A percentile compares a stretch with the other conserved stretches of the same genome.
Conservation (phyloP, 2,113 vertebrate genomes). For the Sinocyclocheilus grahami region DNA sequence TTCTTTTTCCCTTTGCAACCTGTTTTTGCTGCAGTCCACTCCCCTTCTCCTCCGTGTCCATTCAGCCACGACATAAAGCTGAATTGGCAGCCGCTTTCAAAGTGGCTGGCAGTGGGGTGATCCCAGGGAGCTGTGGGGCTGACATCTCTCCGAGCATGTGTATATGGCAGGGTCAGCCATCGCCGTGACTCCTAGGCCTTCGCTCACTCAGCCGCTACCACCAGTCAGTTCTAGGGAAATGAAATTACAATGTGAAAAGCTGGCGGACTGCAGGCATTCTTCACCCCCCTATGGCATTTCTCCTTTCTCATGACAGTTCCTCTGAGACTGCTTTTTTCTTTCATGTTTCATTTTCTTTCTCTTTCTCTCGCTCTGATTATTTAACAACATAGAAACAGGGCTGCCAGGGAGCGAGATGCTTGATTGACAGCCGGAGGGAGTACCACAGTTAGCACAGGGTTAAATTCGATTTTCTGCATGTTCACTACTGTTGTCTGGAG, state of each 20-base stretch:
- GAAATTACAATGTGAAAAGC: slow-evolving; percentile 88
- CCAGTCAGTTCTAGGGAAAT: slow-evolving; percentile 81
- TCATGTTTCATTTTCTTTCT: slow-evolving; percentile 55
- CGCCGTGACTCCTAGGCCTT: slow-evolving; percentile 81
- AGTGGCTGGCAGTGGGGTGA: slow-evolving; percentile 84
- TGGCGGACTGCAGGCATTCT: slow-evolving; percentile 79
- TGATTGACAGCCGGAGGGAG: slow-evolving; percentile 69
- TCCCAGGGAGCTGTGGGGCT: slow-evolving; percentile 83
- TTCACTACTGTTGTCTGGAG: slow-evolving; percentile 70
- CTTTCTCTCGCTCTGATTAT: slow-evolving; percentile 76
- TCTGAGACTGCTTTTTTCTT: slow-evolving; percentile 72
- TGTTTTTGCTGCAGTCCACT: slow-evolving; percentile 85
- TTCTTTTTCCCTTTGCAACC: slow-evolving; percentile 85
- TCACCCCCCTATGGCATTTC: slow-evolving; percentile 62
- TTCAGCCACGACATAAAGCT: slow-evolving; percentile 89
- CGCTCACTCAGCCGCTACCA: slow-evolving; percentile 79
- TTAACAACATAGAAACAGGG: slow-evolving; percentile 74
- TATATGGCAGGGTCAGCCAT: slow-evolving; percentile 82
- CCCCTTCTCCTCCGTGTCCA: slow-evolving; percentile 82
- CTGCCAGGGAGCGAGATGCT: slow-evolving; percentile 74
- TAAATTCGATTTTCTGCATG: slow-evolving; percentile 81
- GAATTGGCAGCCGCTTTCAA: slow-evolving; percentile 92
- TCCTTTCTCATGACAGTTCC: slow-evolving; percentile 78
- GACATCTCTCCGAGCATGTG: slow-evolving; percentile 80
- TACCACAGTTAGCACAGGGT: slow-evolving; percentile 76